phyloP scores from a whole-genome alignment of 2,113 vertebrate species.

The Hippoglossus stenolepis region DNA sequence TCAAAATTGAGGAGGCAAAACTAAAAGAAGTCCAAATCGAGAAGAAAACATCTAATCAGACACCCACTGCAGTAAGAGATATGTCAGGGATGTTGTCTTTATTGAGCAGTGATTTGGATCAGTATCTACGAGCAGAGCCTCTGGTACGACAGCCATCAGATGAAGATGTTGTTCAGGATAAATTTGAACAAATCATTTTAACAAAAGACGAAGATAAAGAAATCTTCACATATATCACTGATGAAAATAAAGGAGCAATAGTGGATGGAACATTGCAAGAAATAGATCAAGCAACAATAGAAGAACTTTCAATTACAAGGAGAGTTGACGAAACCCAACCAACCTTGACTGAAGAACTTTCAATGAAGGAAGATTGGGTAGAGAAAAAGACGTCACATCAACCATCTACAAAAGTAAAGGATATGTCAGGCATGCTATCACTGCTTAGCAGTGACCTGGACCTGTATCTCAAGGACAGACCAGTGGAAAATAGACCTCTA shows the following conservation, averaged over 20 bases:
- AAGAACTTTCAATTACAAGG: not conserved
- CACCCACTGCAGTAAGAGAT: conserved; percentile 61
- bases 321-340: conserved; percentile 6
- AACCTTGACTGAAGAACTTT: conserved; percentile 36
- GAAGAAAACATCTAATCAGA: conserved; percentile 52
- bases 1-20: conserved; percentile 32
- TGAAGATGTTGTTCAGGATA: conserved; percentile 65
- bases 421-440: conserved; percentile 74
- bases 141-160: conserved; percentile 34
- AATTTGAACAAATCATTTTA: conserved; percentile 65
- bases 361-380: conserved; percentile 72
- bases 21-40: conserved; percentile 76
- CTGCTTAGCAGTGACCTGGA: conserved; percentile 80
- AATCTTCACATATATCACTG: not conserved
- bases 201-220: conserved; percentile 72
- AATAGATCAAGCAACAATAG: not conserved
- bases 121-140: conserved; percentile 34
- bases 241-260: conserved; percentile 16
- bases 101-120: conserved; percentile 78
- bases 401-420: conserved; percentile 51
- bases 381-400: conserved; percentile 59
- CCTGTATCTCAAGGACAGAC: conserved; percentile 42
- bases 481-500: conserved; percentile 27
- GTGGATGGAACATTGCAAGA: conserved; percentile 3
- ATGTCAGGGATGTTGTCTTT: conserved; percentile 75